Evolutionary conservation across 2,113 vertebrate species (phyloP), one percentile per base, ranked within the genome.

Genomic region (Suricata suricatta): DNA sequence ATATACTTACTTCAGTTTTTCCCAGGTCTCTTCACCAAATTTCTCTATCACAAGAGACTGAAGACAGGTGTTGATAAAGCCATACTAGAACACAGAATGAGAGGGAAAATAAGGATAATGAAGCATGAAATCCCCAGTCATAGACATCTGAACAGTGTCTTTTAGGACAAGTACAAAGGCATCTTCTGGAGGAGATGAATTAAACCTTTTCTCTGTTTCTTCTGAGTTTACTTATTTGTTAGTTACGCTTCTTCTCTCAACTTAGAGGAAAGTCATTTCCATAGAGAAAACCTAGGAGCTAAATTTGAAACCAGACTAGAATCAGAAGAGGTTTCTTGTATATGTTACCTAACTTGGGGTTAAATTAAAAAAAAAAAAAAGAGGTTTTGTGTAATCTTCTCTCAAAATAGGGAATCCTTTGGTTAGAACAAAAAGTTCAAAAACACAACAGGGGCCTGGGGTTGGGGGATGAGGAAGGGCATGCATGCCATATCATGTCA

Each of bases 61-160:
- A 77, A 99, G 98, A 88, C 98, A 99, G 86, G 98, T 99, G 96
- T 99, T 99, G 98, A 99, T 99, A 98, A 99, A 99, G 57, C 98
- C 99, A 23, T 99, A 99, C 98, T 99, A 96, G 29, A 98, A 98
- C 82, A 82, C 38, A 92, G 97, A 44, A 98, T 92, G 88, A 95
- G 38, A 96, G 57, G 66, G 38, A 68, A 94, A 91, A 3, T n/a
- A 12, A 89, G 44, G 25, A 13, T 93, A 72, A 33, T 3, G n/a
- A 94, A 96, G 88, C 91, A 72, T 7, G 11, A 31, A 96, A 35
- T 21, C 13, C 13, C 10, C 15, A 27, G 47, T 44, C 63, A 10
- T 3, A 11, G 23, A 47, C 68, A 66, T 52, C 12, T 9, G 64
- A n/a, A 35, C 7, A 5, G 13, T 10, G 29, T 52, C 80, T 52